Evolutionary conservation across 1,140 invertebrate species (phyloP), one percentile per base, ranked within the genome.

Genomic region (Drosophila teissieri): DNA sequence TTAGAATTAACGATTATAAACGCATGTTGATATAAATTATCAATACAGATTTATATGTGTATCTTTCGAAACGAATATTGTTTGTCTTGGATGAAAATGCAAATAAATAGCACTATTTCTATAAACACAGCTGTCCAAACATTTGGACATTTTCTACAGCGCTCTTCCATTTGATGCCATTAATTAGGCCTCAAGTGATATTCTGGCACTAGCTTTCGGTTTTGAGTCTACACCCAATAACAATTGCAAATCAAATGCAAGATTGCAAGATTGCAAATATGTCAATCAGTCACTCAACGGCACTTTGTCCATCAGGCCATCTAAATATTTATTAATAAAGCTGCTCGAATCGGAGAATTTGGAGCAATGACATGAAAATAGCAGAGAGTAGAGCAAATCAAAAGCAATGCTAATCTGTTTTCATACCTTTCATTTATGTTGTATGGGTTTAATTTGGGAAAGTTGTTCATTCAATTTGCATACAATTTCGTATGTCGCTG

Each of bases 241-340:
- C 49, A 46, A 69, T 63, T 48, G 48, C 42, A 60, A 67, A 74
- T 69, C 52, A 63, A 78, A 78, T 86, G 57, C 70, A 78, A 70
- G 27, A 74, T 63, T 86, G 57, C 70, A 78, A 70, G 27, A 74
- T 63, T 48, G 48, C 77, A 84, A 85, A 69, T 80, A 54, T 65
- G 51, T 52, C 55, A 58, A 63, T 62, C 39, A 64, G 55, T 69
- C 19, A 44, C 51, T 31, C 44, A 62, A 37, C 51, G 31, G 27
- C 11, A 46, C 15, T 10, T 34, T 31, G 34, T 45, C 17, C 34
- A n/a, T 37, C 34, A 19, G 37, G 15, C n/a, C 44, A 31, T 65
- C 31, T 27, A 73, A 70, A 75, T 70, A 84, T 75, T 65, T 63
- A 70, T 69, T 42, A 49, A 51, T 84, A 44, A n/a, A 65, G 44